phyloP scores from a whole-genome alignment of 2,113 vertebrate species.

The Phalacrocorax carbo region DNA sequence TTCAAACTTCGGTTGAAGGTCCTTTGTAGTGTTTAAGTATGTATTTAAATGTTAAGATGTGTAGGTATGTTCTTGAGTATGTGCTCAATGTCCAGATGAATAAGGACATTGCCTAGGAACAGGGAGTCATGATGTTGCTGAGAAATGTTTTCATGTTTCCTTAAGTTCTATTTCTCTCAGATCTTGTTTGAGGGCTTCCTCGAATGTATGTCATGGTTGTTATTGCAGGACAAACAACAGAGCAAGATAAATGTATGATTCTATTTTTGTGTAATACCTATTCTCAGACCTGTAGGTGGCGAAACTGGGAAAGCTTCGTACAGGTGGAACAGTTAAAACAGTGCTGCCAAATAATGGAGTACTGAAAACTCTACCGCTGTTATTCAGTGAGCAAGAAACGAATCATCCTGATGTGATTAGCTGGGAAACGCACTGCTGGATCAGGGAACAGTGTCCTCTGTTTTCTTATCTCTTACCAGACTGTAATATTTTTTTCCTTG shows the following conservation, averaged over 20 bases:
- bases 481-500: not conserved
- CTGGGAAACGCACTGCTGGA: not conserved
- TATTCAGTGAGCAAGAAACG: not conserved
- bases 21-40: not conserved
- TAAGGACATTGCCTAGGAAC: not conserved
- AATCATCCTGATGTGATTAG: not conserved
- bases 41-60: not conserved
- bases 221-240: not conserved
- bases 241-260: not conserved
- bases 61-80: not conserved
- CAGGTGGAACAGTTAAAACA: not conserved
- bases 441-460: not conserved
- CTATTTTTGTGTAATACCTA: not conserved
- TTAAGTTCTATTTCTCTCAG: not conserved
- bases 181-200: not conserved
- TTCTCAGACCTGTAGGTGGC: not conserved
- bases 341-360: not conserved
- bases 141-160: not conserved
- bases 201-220: not conserved
- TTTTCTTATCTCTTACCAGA: not conserved
- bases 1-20: not conserved
- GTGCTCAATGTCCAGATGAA: not conserved
- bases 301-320: not conserved
- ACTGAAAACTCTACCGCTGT: not conserved
- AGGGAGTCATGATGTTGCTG: not conserved